Evolutionary conservation across 2,888 invertebrate species (phyloP).

Genomic region (Noctua comes): DNA sequence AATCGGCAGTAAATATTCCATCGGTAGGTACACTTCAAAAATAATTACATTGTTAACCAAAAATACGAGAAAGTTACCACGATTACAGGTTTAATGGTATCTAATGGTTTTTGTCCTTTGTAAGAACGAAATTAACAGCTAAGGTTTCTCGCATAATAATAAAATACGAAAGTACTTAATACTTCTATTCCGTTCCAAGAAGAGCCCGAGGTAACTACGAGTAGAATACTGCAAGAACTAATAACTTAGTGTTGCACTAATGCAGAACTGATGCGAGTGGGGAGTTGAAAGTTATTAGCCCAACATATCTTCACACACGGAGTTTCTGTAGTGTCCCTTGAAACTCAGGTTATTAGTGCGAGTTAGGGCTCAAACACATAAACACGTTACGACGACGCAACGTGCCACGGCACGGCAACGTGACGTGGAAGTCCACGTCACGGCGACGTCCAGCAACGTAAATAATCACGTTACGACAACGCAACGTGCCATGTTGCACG

Average conservation of each 20-base stretch:
- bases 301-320: conserved; percentile 27
- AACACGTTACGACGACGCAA: too few species aligned
- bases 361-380: too few species aligned
- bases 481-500: too few species aligned
- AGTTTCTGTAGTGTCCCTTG: conserved; percentile 44
- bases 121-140: neutral
- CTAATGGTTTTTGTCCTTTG: neutral
- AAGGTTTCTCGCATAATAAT: neutral
- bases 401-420: too few species aligned
- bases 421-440: too few species aligned
- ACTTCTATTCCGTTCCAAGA: neutral
- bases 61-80: conserved; percentile 23
- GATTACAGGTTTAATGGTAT: conserved; percentile 5
- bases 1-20: conserved; percentile 66
- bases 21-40: conserved; percentile 61
- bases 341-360: conserved; percentile 56
- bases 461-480: too few species aligned
- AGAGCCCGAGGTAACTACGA: neutral
- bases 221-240: conserved; percentile 35
- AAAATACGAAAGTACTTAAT: neutral
- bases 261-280: conserved; percentile 28
- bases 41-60: conserved; percentile 42
- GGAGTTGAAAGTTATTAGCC: conserved; percentile 45
- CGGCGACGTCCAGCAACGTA: too few species aligned
- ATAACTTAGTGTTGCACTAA: conserved; percentile 34